Percentiles rank a stretch among this genome's conserved stretches.
These are phyloP conservation scores for Helicoverpa zea DNA, from an alignment of 1,140 invertebrate species.

Conservation along the genomic window DNA sequence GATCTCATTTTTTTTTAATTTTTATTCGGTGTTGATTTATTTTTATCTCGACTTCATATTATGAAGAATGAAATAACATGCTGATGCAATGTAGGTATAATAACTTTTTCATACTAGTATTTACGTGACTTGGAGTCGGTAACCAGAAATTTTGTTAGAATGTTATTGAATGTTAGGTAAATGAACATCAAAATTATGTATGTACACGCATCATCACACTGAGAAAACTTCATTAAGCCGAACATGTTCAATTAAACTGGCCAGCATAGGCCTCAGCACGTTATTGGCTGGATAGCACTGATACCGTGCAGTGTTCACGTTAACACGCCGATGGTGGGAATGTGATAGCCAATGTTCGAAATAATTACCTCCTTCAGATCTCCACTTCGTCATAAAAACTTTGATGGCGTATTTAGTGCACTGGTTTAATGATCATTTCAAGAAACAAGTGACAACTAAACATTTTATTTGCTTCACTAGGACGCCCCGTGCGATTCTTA, in stretches of 20 bases:
- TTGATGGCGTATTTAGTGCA: conserved; percentile 16
- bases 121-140: neutral
- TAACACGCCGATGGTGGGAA: conserved; percentile 32
- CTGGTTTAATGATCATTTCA: conserved; percentile 10
- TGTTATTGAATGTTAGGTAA: neutral
- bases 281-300: conserved; percentile 63
- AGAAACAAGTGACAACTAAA: conserved; percentile 17
- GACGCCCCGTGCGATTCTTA: neutral
- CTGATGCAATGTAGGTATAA: too few relatives aligned
- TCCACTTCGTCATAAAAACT: conserved; percentile 34
- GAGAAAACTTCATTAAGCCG: conserved; percentile 80
- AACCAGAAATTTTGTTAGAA: neutral
- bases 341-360: conserved; percentile 23
- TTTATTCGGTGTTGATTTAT: conserved; percentile 1
- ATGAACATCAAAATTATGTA: neutral
- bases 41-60: neutral
- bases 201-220: neutral
- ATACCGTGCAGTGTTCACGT: conserved; percentile 62
- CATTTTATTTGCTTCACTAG: conserved; percentile 31
- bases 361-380: conserved; percentile 32
- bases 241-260: conserved; percentile 81
- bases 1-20: neutral
- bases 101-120: too few relatives aligned
- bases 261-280: conserved; percentile 57
- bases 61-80: too few relatives aligned